phyloP scores from a whole-genome alignment of 2,888 invertebrate genomes.

The Euspilapteryx auroguttella region DNA sequence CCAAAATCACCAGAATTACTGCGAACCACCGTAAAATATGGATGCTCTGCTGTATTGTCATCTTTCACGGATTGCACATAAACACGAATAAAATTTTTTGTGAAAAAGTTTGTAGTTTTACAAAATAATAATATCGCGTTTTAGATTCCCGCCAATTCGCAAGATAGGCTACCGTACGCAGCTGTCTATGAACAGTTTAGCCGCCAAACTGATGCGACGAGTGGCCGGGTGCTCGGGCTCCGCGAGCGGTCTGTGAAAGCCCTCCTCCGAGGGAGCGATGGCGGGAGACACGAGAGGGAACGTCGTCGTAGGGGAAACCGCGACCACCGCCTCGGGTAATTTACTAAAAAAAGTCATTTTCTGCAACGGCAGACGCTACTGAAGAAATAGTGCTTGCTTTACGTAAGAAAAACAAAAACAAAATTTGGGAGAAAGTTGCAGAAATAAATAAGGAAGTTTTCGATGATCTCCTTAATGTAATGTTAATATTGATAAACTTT shows the following conservation, averaged over 20 bases:
- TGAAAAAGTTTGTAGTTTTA: no score
- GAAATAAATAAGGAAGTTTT: no score
- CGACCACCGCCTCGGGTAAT: conserved; percentile 53
- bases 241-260: conserved; percentile 54
- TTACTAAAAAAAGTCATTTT: conserved; percentile 59
- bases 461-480: no score
- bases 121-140: no score
- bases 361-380: no score
- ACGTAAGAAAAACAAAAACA: no score
- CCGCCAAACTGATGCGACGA: conserved; percentile 50
- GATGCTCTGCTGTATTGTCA: conserved; percentile 14
- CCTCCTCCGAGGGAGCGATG: conserved; percentile 52
- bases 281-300: conserved; percentile 57
- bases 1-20: conserved; percentile 28
- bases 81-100: no score
- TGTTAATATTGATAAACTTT: no score
- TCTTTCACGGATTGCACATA: conserved; percentile 36
- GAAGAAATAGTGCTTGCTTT: no score
- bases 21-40: conserved; percentile 30
- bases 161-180: conserved; percentile 20
- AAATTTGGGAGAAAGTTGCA: no score
- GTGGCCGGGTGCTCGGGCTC: conserved; percentile 49
- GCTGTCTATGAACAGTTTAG: conserved; percentile 35
- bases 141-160: conserved; percentile 44
- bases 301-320: conserved; percentile 52